Conservation (phyloP, 1,140 invertebrate species). For the Phocides pigmalion region DNA sequence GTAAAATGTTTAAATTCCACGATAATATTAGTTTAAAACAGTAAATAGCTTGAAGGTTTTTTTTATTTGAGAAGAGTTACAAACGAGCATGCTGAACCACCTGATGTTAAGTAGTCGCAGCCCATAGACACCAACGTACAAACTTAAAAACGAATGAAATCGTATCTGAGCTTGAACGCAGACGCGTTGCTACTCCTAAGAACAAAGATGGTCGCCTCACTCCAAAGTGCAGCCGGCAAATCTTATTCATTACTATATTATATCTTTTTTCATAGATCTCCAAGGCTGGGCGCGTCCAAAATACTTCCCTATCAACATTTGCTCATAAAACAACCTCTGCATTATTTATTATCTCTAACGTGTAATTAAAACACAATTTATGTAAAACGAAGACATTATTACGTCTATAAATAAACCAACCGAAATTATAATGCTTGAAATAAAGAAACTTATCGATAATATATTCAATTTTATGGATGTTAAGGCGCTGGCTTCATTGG, state of each 20-base stretch:
- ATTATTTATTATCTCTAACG: slow-evolving; percentile 30
- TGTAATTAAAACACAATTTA: slow-evolving; percentile 33
- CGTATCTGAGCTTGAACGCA: too few relatives aligned
- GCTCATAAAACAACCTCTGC: slow-evolving; percentile 8
- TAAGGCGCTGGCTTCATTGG: neutral
- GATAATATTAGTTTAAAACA: too few relatives aligned
- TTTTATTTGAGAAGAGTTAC: too few relatives aligned
- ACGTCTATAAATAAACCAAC: slow-evolving; percentile 28
- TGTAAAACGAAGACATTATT: slow-evolving; percentile 35
- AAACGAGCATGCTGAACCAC: too few relatives aligned
- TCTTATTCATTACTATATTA: neutral
- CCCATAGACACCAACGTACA: too few relatives aligned
- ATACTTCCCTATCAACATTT: slow-evolving; percentile 8
- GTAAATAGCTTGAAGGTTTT: too few relatives aligned
- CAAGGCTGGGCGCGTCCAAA: slow-evolving; percentile 1
- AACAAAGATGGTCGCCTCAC: too few relatives aligned
- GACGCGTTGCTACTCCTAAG: too few relatives aligned
- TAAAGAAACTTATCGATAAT: slow-evolving; percentile 21
- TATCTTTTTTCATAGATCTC: slow-evolving; percentile 9
- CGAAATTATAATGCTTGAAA: slow-evolving; percentile 28
- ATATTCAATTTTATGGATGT: slow-evolving; percentile 27
- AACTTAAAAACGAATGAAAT: too few relatives aligned
- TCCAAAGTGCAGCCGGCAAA: too few relatives aligned
- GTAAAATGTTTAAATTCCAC: too few relatives aligned
- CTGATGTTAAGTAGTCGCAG: too few relatives aligned